Base-by-base conservation (phyloP, 2,113 vertebrate species). In the Coregonus clupeaformis region DNA sequence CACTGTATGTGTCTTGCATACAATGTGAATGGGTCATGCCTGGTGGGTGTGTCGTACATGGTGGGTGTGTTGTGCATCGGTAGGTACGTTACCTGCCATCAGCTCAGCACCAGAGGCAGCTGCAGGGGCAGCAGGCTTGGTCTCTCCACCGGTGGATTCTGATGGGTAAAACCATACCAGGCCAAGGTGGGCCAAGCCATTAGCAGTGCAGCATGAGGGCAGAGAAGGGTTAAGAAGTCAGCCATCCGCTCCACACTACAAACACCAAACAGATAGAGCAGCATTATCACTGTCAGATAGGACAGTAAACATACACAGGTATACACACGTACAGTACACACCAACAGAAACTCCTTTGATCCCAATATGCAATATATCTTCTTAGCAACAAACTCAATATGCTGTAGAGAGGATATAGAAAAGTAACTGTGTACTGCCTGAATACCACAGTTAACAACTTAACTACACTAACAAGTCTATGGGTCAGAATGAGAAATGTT, bases 141-240 rank as follows among this genome's bases (percentile, higher is more conserved):
- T 83, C 52, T 98, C 95, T 88, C 94, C 81, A 90, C 95, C 96
- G 89, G 97, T 94, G 75, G 97, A 93, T 91, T 98, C 97, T 99
- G 92, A 32, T 59, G 49, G 68, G 52, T 42, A 14, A 49, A 74
- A 79, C 87, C 73, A 49, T 3, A 59, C 55, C 13, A 68, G 49
- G 73, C 72, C 69, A 13, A 92, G 93, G 89, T 94, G 91, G 9
- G 36, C 36, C 36, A 42, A 42, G 36, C 9, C 36, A 42, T 42
- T 42, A 42, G 36, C 36, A 86, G 89, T 55, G 94, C 94, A 95
- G 91, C 93, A 93, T 91, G 83, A 91, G 89, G 89, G 89, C 77
- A 91, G 91, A 92, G 88, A 91, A 91, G 78, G 64, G 85, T 86
- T 88, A 84, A 91, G 16, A 52, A 92, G 82, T 94, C 84, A 93